Evolutionary conservation across 2,113 vertebrate genomes (phyloP), one percentile per base, ranked within the genome.

Genomic region (Hemiprocne comata): DNA sequence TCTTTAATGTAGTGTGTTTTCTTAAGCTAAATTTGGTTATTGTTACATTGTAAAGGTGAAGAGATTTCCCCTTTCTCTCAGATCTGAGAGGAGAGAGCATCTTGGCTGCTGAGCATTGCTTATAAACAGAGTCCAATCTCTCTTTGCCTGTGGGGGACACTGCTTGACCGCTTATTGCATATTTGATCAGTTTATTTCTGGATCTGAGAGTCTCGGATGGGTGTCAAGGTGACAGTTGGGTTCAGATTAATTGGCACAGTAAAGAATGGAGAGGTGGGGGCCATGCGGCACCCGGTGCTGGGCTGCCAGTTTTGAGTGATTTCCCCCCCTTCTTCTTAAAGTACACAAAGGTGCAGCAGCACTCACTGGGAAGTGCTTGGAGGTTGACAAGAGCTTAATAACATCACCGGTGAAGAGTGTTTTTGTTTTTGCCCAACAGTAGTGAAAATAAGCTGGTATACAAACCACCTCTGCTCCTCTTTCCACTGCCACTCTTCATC

Each of bases 91-190:
- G 50, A 70, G 90, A 40, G 64, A 78, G 86, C 87, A 44, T 79
- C 65, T 11, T 3, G 71, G 71, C 91, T 72, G 82, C 93, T 0
- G 71, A 76, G 84, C 71, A 1, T 21, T 19, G 18, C 71, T 34
- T 88, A 1, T n/a, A 62, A 76, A 42, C 92, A 70, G 83, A 71
- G 28, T 4, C 87, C 90, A 7, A 8, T 94, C 94, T 28, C 95
- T 42, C 84, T 64, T 94, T 95, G 95, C 97, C 95, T 96, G 97
- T 96, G 97, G 97, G 96, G 94, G 97, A 95, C 97, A 97, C 96
- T 97, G 94, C 96, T 96, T 97, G 95, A 97, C 95, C 87, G 50
- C 78, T 94, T 88, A 90, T 94, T 90, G 97, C 95, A 94, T 97
- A 94, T 94, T 92, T 91, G 93, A 96, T 96, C 95, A 87, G 93